These are phyloP conservation scores for Conopomorpha cramerella DNA, from an alignment of 1,140 invertebrate species.

Conservation along the genomic window DNA sequence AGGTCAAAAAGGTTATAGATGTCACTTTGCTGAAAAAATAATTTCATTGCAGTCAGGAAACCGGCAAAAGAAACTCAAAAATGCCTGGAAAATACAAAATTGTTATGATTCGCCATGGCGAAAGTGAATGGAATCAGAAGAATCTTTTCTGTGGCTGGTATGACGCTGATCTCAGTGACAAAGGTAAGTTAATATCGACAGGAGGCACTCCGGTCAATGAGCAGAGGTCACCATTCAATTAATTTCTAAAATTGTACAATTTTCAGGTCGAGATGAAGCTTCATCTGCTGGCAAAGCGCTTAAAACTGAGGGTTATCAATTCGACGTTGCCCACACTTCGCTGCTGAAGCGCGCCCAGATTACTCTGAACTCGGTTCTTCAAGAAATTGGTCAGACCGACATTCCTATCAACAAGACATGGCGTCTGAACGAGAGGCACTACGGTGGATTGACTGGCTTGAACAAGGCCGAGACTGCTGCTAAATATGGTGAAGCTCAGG, in stretches of 20 bases:
- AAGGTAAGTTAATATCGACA: too few species aligned
- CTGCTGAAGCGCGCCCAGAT: conserved; percentile 88
- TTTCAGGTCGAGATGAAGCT: conserved; percentile 81
- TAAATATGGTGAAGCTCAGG: conserved; percentile 91
- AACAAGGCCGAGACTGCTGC: conserved; percentile 95
- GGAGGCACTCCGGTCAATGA: too few species aligned
- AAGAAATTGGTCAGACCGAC: conserved; percentile 79
- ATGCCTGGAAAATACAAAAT: conserved; percentile 81
- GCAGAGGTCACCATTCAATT: too few species aligned
- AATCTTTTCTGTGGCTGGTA: conserved; percentile 95
- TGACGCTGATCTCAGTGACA: conserved; percentile 82
- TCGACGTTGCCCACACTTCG: conserved; percentile 92
- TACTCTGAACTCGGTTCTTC: conserved; percentile 79
- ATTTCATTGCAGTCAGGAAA: too few species aligned
- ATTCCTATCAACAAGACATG: conserved; percentile 85
- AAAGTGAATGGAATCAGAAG: conserved; percentile 94
- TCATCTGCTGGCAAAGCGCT: conserved; percentile 81
- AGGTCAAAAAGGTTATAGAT: conserved; percentile 10
- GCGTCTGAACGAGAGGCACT: conserved; percentile 94
- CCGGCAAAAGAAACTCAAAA: too few species aligned
- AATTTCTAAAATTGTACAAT: conserved; percentile 2
- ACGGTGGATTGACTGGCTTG: conserved; percentile 91
- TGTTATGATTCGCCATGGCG: conserved; percentile 94
- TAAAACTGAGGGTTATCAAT: conserved; percentile 80
- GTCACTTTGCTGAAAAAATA: conserved; percentile 7